phyloP scores from a whole-genome alignment of 2,888 invertebrate genomes.

The Piscicola geometra region DNA sequence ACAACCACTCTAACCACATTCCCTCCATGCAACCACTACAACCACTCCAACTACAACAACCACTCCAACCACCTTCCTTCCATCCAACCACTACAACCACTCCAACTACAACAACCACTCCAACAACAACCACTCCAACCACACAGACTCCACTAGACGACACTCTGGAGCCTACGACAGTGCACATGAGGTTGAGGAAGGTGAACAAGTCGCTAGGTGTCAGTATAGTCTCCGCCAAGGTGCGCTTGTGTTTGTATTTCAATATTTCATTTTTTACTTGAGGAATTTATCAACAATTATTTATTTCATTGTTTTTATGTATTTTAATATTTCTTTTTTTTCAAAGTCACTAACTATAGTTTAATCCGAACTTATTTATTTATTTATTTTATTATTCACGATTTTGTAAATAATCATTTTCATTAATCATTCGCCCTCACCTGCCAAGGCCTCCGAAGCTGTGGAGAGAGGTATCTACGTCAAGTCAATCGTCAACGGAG shows the following conservation, averaged over 20 bases:
- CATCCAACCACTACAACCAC: no score
- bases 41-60: no score
- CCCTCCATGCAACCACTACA: no score
- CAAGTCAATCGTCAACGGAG: conserved; percentile 87
- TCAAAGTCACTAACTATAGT: no score
- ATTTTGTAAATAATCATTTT: neutral
- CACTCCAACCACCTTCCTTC: no score
- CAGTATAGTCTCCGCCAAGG: conserved; percentile 96
- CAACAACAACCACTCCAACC: no score
- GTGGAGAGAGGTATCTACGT: conserved; percentile 91
- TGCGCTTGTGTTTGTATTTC: conserved; percentile 54
- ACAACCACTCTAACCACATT: no score
- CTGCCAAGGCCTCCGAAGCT: conserved; percentile 67
- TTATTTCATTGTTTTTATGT: neutral
- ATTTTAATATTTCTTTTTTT: neutral
- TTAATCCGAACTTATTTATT: no score
- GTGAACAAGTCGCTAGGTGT: conserved; percentile 94
- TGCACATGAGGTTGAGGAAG: conserved; percentile 83
- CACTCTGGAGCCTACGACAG: conserved; percentile 52
- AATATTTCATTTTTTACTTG: neutral
- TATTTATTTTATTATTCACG: neutral
- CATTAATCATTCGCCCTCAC: no score
- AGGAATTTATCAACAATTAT: neutral
- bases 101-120: no score
- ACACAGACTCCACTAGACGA: no score